These are phyloP conservation scores for Halictus rubicundus DNA, from an alignment of 1,140 invertebrate species.

Conservation along the genomic window DNA sequence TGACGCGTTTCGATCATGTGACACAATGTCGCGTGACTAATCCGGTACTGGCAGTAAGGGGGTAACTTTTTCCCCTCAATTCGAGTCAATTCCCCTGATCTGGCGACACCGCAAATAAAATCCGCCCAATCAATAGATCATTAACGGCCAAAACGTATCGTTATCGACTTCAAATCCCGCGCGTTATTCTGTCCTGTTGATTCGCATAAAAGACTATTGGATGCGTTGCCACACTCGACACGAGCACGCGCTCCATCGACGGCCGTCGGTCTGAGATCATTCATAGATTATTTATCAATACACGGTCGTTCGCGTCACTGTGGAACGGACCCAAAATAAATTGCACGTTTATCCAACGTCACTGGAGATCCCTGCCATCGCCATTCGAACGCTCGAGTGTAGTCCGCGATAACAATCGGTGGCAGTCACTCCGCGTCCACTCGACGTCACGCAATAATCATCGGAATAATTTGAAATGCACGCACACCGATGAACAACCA, in stretches of 20 bases:
- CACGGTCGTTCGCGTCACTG: background rate
- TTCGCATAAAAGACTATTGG: slow-evolving; percentile 24
- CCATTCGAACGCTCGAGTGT: slow-evolving; percentile 32
- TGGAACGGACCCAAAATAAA: slow-evolving; percentile 59
- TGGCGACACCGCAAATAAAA: too few species aligned
- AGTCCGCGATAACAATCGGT: slow-evolving; percentile 50
- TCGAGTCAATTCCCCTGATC: too few species aligned
- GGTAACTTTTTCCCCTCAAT: too few species aligned
- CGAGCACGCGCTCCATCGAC: slow-evolving; percentile 42
- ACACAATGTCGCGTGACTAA: too few species aligned
- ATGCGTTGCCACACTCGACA: slow-evolving; percentile 36
- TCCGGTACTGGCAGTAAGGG: too few species aligned
- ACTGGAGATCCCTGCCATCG: slow-evolving; percentile 37
- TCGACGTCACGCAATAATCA: slow-evolving; percentile 43
- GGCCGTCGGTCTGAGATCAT: slow-evolving; percentile 49
- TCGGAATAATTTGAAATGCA: slow-evolving; percentile 29
- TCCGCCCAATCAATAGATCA: too few species aligned
- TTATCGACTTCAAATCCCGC: background rate
- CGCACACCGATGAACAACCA: background rate
- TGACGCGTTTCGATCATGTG: too few species aligned
- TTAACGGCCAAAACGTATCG: too few species aligned
- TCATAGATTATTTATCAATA: slow-evolving; percentile 11
- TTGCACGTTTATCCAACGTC: slow-evolving; percentile 34
- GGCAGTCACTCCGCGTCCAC: slow-evolving; percentile 40
- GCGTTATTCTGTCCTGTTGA: slow-evolving; percentile 2